Evolutionary conservation across 2,113 vertebrate genomes (phyloP).

Genomic region (Strigops habroptila): DNA sequence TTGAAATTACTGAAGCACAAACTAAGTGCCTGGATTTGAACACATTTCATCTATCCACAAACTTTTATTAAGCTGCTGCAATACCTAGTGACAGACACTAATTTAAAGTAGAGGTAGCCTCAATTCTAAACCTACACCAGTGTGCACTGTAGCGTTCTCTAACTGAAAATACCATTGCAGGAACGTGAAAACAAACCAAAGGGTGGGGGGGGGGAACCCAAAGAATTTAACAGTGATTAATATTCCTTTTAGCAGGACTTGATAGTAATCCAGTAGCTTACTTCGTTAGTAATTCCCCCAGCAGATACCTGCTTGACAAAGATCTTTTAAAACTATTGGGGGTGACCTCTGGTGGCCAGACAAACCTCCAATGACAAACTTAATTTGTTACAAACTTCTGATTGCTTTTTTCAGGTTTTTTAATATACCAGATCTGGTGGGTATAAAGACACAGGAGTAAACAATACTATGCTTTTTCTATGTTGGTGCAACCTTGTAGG

Average conservation of each 20-base stretch:
- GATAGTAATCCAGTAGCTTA: not conserved
- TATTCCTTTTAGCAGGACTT: not conserved
- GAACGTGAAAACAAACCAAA: not conserved
- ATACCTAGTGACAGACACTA: not conserved
- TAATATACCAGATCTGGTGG: not conserved
- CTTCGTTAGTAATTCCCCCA: not conserved
- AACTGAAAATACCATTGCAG: not conserved
- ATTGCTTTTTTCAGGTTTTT: not conserved
- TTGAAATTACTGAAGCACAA: not conserved
- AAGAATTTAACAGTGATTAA: not conserved
- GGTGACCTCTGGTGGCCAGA: slow-evolving; percentile 22
- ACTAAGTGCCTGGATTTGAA: not conserved
- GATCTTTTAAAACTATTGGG: not conserved
- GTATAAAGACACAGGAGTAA: not conserved
- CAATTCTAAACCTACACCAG: not conserved
- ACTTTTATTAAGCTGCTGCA: not conserved
- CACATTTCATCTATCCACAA: not conserved
- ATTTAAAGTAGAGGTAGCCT: not conserved
- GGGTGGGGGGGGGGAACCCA: not conserved
- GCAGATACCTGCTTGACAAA: not conserved
- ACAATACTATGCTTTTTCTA: not conserved
- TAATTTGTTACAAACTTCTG: not conserved
- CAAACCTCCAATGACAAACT: not conserved
- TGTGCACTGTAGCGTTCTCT: not conserved
- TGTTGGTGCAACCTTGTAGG: not conserved